Conservation (phyloP, 1,140 invertebrate genomes). For the Penaeus vannamei region DNA sequence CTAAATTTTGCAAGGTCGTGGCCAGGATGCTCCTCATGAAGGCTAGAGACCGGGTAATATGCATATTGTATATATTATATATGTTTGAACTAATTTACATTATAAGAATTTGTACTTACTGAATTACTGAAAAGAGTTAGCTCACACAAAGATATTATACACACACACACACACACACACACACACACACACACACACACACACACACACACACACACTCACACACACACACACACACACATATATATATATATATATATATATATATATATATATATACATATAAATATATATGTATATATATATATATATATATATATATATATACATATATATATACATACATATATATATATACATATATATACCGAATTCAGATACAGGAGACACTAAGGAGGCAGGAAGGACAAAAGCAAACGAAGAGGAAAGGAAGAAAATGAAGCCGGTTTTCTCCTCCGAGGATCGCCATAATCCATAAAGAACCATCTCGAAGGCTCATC, state of each 20-base stretch:
- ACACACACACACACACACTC: slow-evolving; percentile 26
- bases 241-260: slow-evolving; percentile 39
- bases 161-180: too few relatives aligned
- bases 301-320: slow-evolving; percentile 35
- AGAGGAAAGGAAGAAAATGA: neutral
- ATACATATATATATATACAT: slow-evolving; percentile 44
- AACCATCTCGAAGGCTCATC: too few relatives aligned
- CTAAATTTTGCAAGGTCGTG: too few relatives aligned
- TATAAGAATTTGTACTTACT: neutral
- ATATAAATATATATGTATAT: slow-evolving; percentile 34
- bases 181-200: neutral
- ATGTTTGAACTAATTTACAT: neutral
- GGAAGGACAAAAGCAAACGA: neutral
- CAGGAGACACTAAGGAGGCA: neutral
- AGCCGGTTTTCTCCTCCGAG: too few relatives aligned
- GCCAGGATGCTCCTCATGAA: too few relatives aligned
- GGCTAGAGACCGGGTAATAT: neutral
- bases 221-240: slow-evolving; percentile 7
- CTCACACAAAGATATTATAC: neutral
- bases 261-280: slow-evolving; percentile 42
- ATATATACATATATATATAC: slow-evolving; percentile 34
- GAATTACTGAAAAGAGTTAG: too few relatives aligned
- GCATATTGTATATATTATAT: neutral
- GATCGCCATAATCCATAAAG: too few relatives aligned
- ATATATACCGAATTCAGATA: neutral